A percentile compares a stretch with the other conserved stretches of the same genome.
phyloP scores from a whole-genome alignment of 2,888 invertebrate genomes.

The Drosophila helvetica region DNA sequence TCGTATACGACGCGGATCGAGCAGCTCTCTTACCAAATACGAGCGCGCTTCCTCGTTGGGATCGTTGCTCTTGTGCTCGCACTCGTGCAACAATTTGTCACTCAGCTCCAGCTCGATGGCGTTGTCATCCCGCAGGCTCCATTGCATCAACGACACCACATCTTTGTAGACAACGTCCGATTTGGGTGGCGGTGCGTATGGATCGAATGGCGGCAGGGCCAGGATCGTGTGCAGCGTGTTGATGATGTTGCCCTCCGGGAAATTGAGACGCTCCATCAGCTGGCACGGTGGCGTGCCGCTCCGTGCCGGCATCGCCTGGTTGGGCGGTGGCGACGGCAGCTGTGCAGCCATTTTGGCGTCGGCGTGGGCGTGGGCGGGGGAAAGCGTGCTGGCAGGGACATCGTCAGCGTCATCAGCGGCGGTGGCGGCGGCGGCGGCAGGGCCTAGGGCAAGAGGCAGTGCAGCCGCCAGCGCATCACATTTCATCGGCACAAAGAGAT shows the following conservation, averaged over 20 bases:
- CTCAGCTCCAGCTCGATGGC: constrained; percentile 79
- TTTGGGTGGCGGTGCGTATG: constrained; percentile 75
- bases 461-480: constrained; percentile 57
- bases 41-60: constrained; percentile 71
- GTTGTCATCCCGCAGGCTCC: constrained; percentile 80
- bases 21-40: constrained; percentile 64
- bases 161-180: constrained; percentile 80
- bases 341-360: constrained; percentile 51
- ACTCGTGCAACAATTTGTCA: constrained; percentile 76
- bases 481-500: constrained; percentile 54
- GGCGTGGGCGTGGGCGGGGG: constrained; percentile 34
- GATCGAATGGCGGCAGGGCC: constrained; percentile 80
- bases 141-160: constrained; percentile 80
- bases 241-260: constrained; percentile 71
- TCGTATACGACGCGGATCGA: not conserved
- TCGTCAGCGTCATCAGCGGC: constrained; percentile 21
- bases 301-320: constrained; percentile 38
- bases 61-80: constrained; percentile 62
- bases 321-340: constrained; percentile 38
- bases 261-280: constrained; percentile 64
- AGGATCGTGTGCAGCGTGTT: constrained; percentile 76
- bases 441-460: constrained; percentile 40
- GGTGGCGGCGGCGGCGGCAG: constrained; percentile 51
- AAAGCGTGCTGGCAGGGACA: constrained; percentile 27
- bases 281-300: constrained; percentile 57